Evolutionary conservation across 2,888 invertebrate genomes (phyloP).

Genomic region (Calliphora vomitoria): DNA sequence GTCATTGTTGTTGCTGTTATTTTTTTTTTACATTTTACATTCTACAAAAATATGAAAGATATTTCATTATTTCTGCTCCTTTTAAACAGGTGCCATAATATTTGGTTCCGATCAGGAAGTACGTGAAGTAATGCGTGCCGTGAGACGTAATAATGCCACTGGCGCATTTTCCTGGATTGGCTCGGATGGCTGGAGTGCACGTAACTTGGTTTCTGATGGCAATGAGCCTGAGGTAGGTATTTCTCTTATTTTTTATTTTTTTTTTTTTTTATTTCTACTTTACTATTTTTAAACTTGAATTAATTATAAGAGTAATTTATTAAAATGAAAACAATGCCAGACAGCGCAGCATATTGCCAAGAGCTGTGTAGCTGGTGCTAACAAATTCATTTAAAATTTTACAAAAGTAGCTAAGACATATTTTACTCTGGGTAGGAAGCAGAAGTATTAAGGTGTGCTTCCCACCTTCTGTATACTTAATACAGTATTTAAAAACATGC

Average conservation of each 20-base stretch:
- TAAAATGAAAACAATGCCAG: not conserved
- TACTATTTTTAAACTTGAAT: not conserved
- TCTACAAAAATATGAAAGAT: not conserved
- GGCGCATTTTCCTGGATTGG: constrained; percentile 98
- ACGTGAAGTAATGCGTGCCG: constrained; percentile 97
- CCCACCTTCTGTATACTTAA: too few relatives aligned
- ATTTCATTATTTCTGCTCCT: not conserved
- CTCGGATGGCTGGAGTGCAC: constrained; percentile 97
- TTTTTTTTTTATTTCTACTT: too few relatives aligned
- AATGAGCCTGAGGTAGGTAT: constrained; percentile 90
- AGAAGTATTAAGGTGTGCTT: not conserved
- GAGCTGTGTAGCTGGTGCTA: not conserved
- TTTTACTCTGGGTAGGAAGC: not conserved
- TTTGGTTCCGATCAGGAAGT: constrained; percentile 99
- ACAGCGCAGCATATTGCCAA: not conserved
- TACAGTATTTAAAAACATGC: not conserved
- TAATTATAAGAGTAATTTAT: constrained; percentile 14
- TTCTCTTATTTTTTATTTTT: too few relatives aligned
- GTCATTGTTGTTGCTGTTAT: not conserved
- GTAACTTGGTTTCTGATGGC: constrained; percentile 93
- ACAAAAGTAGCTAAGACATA: not conserved
- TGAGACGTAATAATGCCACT: constrained; percentile 93
- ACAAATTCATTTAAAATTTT: not conserved
- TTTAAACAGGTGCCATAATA: constrained; percentile 92
- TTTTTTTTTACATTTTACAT: not conserved